A percentile compares a stretch with the other conserved stretches of the same genome.
Evolutionary conservation across 1,140 invertebrate genomes (phyloP).

Genomic region (Drosophila littoralis): DNA sequence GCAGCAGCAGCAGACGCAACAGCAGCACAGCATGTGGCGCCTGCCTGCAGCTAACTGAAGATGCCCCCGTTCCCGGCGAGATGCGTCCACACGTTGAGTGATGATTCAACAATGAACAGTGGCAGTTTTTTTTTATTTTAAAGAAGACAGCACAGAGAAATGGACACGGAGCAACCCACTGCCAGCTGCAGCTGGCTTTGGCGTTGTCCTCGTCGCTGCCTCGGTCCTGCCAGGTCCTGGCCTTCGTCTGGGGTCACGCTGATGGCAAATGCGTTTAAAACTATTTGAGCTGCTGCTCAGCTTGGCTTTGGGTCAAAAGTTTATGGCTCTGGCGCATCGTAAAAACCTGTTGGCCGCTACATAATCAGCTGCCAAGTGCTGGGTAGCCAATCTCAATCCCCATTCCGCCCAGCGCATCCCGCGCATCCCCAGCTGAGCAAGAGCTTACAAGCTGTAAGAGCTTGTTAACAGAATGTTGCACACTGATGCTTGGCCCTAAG

Average conservation of each 20-base stretch:
- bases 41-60: conserved; percentile 45
- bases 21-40: conserved; percentile 51
- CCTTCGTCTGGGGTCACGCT: too few relatives aligned
- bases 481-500: conserved; percentile 19
- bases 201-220: not conserved
- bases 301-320: conserved; percentile 80
- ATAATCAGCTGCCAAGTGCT: conserved; percentile 57
- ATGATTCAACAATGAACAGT: conserved; percentile 81
- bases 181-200: conserved; percentile 59
- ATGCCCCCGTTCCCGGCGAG: conserved; percentile 8
- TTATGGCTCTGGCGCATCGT: conserved; percentile 74
- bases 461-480: conserved; percentile 65
- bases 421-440: not conserved
- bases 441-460: conserved; percentile 63
- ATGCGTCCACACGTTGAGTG: conserved; percentile 53
- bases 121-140: conserved; percentile 56
- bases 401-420: not conserved
- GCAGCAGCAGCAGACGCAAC: conserved; percentile 2
- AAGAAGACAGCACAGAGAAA: conserved; percentile 19
- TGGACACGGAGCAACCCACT: conserved; percentile 22
- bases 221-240: conserved; percentile 2
- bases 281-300: conserved; percentile 79
- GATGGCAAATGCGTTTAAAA: conserved; percentile 71
- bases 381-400: not conserved
- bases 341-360: conserved; percentile 72